Percentiles rank a stretch among this genome's conserved stretches.
Conservation (phyloP, 2,113 vertebrate genomes). For the Bufo bufo region DNA sequence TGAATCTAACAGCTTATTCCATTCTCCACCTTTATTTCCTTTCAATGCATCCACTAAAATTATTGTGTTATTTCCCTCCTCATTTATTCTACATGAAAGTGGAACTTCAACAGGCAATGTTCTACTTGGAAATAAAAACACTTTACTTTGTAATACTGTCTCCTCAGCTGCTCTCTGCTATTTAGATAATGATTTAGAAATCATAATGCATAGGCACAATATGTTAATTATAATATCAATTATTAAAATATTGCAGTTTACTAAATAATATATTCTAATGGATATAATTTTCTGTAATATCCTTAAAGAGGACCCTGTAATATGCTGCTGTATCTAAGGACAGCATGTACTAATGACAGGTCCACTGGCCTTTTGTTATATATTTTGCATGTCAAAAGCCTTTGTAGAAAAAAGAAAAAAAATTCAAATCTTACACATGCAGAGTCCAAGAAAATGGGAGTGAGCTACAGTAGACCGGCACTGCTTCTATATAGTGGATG, state of each 20-base stretch:
- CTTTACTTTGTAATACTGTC: neutral
- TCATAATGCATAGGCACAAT: neutral
- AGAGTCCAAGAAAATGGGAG: no score
- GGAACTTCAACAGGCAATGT: slow-evolving; percentile 33
- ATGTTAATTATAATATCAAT: slow-evolving; percentile 10
- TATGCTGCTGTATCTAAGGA: neutral
- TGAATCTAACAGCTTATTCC: slow-evolving; percentile 49
- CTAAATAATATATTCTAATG: neutral
- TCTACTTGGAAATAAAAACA: slow-evolving; percentile 29
- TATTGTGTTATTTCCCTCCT: slow-evolving; percentile 45
- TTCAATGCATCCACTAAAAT: slow-evolving; percentile 50
- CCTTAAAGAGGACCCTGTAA: neutral
- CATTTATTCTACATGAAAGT: slow-evolving; percentile 37
- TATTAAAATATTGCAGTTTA: neutral
- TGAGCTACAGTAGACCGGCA: no score
- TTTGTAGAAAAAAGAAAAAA: no score
- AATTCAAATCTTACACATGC: no score
- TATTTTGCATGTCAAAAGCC: no score
- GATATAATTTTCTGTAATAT: neutral
- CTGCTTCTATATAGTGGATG: no score
- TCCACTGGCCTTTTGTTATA: neutral
- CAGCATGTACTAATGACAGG: neutral
- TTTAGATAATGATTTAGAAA: slow-evolving; percentile 8
- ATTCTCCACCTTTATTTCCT: slow-evolving; percentile 52
- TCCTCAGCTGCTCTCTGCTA: slow-evolving; percentile 16